A percentile compares a stretch with the other conserved stretches of the same genome.
phyloP scores from a whole-genome alignment of 2,797 vertebrate species.

The Cyclopterus lumpus region DNA sequence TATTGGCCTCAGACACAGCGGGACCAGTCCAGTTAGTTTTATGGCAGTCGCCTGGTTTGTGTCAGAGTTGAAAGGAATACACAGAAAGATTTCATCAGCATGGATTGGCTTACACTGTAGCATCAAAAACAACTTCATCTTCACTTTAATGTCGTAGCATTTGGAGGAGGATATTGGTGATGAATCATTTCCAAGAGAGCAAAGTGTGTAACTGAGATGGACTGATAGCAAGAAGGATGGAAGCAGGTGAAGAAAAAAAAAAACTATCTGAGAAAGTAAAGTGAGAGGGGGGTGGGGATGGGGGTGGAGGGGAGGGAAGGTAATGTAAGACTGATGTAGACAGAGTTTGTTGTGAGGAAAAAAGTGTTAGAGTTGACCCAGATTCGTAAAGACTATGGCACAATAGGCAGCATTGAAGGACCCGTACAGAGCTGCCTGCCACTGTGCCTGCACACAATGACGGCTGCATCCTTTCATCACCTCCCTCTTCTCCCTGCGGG shows the following conservation, averaged over 20 bases:
- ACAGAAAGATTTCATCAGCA: constrained; percentile 25
- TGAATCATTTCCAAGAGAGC: not conserved
- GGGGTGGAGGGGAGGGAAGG: not conserved
- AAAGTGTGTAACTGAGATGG: constrained; percentile 46
- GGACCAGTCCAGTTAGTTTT: constrained; percentile 40
- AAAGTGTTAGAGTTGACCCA: constrained; percentile 64
- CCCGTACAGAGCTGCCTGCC: constrained; percentile 43
- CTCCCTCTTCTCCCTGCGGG: constrained; percentile 34
- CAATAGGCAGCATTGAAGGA: constrained; percentile 51
- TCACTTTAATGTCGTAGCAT: not conserved
- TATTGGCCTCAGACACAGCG: constrained; percentile 40
- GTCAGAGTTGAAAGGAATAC: constrained; percentile 37
- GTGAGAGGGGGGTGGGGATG: not conserved
- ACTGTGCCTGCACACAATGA: constrained; percentile 43
- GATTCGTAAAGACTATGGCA: constrained; percentile 52
- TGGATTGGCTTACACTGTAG: not conserved
- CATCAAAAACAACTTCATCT: not conserved
- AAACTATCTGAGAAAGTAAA: constrained; percentile 5
- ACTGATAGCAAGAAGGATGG: constrained; percentile 59
- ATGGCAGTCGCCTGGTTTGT: constrained; percentile 41
- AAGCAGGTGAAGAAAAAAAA: constrained; percentile 21
- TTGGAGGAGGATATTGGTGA: not conserved
- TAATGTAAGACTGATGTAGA: constrained; percentile 15
- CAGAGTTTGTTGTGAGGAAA: constrained; percentile 26
- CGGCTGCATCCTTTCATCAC: constrained; percentile 42